These are phyloP conservation scores for Merluccius polli DNA, from an alignment of 2,797 vertebrate species.

Conservation along the genomic window DNA sequence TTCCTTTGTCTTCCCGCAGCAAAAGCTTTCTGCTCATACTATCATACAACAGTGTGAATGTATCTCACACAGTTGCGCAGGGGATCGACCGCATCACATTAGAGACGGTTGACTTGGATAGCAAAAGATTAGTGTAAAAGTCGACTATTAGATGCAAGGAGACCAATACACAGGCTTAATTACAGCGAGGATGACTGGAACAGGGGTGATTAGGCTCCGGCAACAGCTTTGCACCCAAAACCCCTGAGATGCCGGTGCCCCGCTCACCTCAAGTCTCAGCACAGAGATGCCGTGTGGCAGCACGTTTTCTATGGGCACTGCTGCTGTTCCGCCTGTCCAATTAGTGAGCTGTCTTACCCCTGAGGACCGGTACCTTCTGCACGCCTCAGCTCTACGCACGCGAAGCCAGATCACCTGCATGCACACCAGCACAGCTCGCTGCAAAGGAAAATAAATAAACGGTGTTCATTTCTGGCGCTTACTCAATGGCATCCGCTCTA, in stretches of 20 bases:
- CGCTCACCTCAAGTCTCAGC: constrained; percentile 51
- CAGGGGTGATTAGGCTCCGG: constrained; percentile 40
- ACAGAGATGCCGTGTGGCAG: constrained; percentile 57
- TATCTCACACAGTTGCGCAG: not conserved
- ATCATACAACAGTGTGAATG: not conserved
- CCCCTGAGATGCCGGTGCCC: constrained; percentile 38
- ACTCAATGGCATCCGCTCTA: not conserved
- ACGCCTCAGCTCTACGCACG: constrained; percentile 53
- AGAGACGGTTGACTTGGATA: constrained; percentile 15
- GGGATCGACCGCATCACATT: constrained; percentile 33
- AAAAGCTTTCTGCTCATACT: constrained; percentile 24
- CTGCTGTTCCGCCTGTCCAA: constrained; percentile 67
- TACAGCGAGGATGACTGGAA: constrained; percentile 43
- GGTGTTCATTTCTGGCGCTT: constrained; percentile 6
- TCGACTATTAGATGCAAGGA: constrained; percentile 36
- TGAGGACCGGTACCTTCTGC: constrained; percentile 58
- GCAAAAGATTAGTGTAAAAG: constrained; percentile 6
- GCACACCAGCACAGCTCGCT: constrained; percentile 11
- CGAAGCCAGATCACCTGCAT: constrained; percentile 52
- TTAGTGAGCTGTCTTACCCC: constrained; percentile 57
- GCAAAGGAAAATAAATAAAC: not conserved
- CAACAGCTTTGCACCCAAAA: constrained; percentile 48
- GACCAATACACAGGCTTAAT: constrained; percentile 26
- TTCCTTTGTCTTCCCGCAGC: constrained; percentile 31
- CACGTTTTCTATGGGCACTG: constrained; percentile 68